Evolutionary conservation across 2,888 invertebrate species (phyloP), one percentile per base, ranked within the genome.

Genomic region (Dryocosmus kuriphilus): DNA sequence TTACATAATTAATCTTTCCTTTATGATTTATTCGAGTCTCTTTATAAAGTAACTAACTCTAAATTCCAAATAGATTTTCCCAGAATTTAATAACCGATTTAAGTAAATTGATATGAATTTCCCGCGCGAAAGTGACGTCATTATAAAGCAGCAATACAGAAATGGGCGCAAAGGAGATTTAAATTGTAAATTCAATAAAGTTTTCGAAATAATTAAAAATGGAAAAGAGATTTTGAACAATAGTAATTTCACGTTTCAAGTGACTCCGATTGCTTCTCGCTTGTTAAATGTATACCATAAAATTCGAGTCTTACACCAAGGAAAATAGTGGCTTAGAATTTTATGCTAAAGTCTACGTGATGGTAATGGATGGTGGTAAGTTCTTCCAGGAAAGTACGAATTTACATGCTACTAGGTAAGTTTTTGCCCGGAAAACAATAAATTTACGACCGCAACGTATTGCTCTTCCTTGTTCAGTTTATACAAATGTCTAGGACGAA

Each of bases 321-420:
- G 30, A 71, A 71, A 46, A 27, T n/a, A n/a, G 46, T 27, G 27
- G 51, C n/a, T 71, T 71, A 32, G 32, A 51, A 71, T 71, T 71
- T 71, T 46, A 51, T 32, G 30, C 30, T 71, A 9, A 22, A 71
- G 71, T 71, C 41, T 67, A 71, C 71, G 27, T 51, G 71, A 71
- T 51, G 71, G 51, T 71, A 71, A 71, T 71, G 71, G 51, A 51
- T 46, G 46, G 71, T n/a, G 46, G n/a, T 71, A 51, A 51, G 71
- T 71, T 71, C 71, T 71, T 71, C 71, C 71, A 71, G 51, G 71
- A 71, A 71, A 51, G 51, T 30, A n/a, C 51, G 51, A 71, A 71
- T 51, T 71, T 71, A 51, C 51, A 71, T 71, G 71, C 51, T 51
- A 51, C 46, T 51, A 55, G 30, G 30, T 51, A 51, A 71, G 71